Evolutionary conservation across 2,888 invertebrate genomes (phyloP), one percentile per base, ranked within the genome.

Genomic region (Melangyna quadrimaculata): DNA sequence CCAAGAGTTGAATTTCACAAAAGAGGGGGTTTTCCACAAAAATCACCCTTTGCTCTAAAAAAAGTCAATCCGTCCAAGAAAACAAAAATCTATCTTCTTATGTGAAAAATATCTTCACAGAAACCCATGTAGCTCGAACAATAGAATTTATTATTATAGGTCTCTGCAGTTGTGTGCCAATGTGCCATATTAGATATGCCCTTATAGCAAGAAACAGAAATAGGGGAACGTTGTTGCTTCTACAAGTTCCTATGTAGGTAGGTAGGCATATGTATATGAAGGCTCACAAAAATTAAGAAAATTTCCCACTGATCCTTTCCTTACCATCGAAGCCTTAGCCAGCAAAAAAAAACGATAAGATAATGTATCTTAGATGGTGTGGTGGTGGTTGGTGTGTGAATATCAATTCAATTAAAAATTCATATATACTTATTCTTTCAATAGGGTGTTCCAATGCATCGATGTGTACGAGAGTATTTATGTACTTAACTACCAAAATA

Each of bases 221-320:
- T 63, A 65, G 35, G 32, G 43, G 24, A 40, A 70, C 61, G 32
- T 45, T 51, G 24, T 27, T 51, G 51, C 51, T 32, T 40, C 40
- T n/a, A 7, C 3, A n/a, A 6, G 6, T n/a, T 7, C 1, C 14
- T 5, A 40, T 1, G n/a, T 37, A 35, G 2, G 35, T n/a, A n/a
- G n/a, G n/a, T n/a, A n/a, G n/a, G n/a, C n/a, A n/a, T n/a, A n/a
- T n/a, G n/a, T 35, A 5, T 14, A n/a, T 40, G n/a, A 55, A 59
- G 22, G 48, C 48, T 24, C 19, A 55, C 29, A 59, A 51, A 61
- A 53, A 45, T 40, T 35, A 37, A 53, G 51, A 24, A 67, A 40
- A 70, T 32, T 83, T 80, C 84, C 75, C 84, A 84, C 84, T 77
- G 84, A 84, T 65, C 65, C 59, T 35, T 19, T 74, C 83, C 78